phyloP scores from a whole-genome alignment of 92 coral and sea anemone genomes.

The Phenganax stokvisi region DNA sequence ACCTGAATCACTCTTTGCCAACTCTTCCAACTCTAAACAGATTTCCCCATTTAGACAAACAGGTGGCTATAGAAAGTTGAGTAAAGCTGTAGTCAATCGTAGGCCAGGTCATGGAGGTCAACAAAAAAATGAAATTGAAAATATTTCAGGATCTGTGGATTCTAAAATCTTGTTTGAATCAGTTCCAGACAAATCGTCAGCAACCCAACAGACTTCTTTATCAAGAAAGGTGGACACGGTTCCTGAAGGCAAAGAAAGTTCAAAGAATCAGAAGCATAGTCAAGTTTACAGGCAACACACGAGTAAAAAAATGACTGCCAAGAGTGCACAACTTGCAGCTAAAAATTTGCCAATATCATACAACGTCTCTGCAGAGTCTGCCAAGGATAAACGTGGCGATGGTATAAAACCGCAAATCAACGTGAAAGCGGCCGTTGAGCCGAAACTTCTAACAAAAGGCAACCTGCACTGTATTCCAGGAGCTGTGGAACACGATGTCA shows the following conservation, averaged over 20 bases:
- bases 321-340: background rate
- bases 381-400: conserved; percentile 27
- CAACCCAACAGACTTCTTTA: too few relatives aligned
- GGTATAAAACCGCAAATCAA: conserved; percentile 40
- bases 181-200: too few relatives aligned
- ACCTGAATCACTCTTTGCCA: background rate
- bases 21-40: background rate
- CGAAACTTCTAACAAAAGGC: background rate
- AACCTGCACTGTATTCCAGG: conserved; percentile 17
- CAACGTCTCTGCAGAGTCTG: background rate
- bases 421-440: conserved; percentile 36
- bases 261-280: background rate
- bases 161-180: too few relatives aligned
- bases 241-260: background rate
- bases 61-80: background rate
- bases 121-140: too few relatives aligned
- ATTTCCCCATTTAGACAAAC: background rate
- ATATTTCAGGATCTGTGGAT: too few relatives aligned
- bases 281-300: background rate
- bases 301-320: background rate
- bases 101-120: too few relatives aligned
- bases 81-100: background rate
- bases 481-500: conserved; percentile 29
- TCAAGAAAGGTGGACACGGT: too few relatives aligned
- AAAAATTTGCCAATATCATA: background rate